These are phyloP conservation scores for Spea multiplicata DNA, from an alignment of 2,113 vertebrate genomes.

Conservation along the genomic window DNA sequence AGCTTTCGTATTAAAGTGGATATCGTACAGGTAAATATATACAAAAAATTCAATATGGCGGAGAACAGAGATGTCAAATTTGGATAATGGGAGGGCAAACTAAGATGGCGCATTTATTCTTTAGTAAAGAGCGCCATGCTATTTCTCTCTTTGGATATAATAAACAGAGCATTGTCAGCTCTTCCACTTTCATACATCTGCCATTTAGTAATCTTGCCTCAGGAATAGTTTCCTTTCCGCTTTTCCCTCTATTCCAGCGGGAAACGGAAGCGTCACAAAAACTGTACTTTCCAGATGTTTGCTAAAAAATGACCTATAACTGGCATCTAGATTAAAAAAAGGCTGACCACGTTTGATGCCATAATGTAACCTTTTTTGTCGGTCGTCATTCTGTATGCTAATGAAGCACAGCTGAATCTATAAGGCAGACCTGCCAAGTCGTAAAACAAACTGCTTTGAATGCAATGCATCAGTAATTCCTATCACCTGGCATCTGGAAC, in stretches of 20 bases:
- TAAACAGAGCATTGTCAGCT: constrained; percentile 65
- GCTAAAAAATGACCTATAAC: constrained; percentile 42
- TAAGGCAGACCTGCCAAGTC: constrained; percentile 45
- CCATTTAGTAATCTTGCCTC: constrained; percentile 56
- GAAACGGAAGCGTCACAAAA: constrained; percentile 45
- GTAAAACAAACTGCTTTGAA: constrained; percentile 53
- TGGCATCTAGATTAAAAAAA: constrained; percentile 42
- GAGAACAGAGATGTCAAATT: too few species aligned
- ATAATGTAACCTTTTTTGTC: background rate
- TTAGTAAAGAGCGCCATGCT: too few species aligned
- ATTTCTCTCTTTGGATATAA: background rate
- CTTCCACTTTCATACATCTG: constrained; percentile 58
- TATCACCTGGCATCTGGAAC: constrained; percentile 55
- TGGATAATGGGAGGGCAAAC: too few species aligned
- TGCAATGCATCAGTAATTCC: constrained; percentile 45
- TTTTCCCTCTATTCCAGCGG: constrained; percentile 50
- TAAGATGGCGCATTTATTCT: too few species aligned
- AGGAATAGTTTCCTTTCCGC: constrained; percentile 47
- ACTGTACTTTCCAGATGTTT: constrained; percentile 49
- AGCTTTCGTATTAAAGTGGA: too few species aligned
- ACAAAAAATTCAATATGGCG: too few species aligned
- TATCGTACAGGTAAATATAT: too few species aligned
- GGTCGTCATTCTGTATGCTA: constrained; percentile 47
- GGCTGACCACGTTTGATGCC: background rate
- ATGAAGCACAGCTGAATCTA: constrained; percentile 48